Evolutionary conservation across 1,140 invertebrate genomes (phyloP), one percentile per base, ranked within the genome.

Genomic region (Atta cephalotes): DNA sequence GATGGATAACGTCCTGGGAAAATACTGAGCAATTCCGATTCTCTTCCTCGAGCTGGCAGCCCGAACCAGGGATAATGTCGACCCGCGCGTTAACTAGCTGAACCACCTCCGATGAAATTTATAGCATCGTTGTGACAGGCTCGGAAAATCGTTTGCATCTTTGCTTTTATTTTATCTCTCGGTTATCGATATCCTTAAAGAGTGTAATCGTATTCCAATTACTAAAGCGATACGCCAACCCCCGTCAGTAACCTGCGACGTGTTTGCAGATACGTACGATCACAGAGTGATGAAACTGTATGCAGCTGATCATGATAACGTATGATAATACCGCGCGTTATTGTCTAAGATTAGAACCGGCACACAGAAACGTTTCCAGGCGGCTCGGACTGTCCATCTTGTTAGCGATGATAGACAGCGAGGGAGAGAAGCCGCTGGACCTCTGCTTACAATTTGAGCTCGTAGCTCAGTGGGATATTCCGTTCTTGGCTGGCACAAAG

Each of bases 401-500:
- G 80, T 82, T 82, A 74, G 70, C 80, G 53, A 58, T 56, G 56
- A 74, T 63, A 51, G 58, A 84, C 56, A 74, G 56, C 31, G n/a
- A 80, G 45, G 14, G 35, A 31, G 66, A 60, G n/a, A 45, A 35
- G n/a, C 28, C 45, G 66, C 35, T 68, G 68, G 77, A 66, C 56
- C 62, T 25, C 39, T 70, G 45, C 39, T 74, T 63, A 74, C 68
- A 84, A 39, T 63, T 62, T 68, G 53, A 82, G 49, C 18, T 14
- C 18, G 2, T 39, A 21, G 31, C 70, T 56, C 56, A 39, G 12
- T 58, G 70, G 39, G 68, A 72, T 82, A 74, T 74, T 74, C 80
- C 68, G n/a, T 62, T 84, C 56, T 74, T 72, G 66, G 80, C 25
- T 62, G 70, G 39, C 80, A 74, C 80, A 84, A 84, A 84, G 56